Conservation (phyloP, 2,113 vertebrate genomes). For the Heterotis niloticus region DNA sequence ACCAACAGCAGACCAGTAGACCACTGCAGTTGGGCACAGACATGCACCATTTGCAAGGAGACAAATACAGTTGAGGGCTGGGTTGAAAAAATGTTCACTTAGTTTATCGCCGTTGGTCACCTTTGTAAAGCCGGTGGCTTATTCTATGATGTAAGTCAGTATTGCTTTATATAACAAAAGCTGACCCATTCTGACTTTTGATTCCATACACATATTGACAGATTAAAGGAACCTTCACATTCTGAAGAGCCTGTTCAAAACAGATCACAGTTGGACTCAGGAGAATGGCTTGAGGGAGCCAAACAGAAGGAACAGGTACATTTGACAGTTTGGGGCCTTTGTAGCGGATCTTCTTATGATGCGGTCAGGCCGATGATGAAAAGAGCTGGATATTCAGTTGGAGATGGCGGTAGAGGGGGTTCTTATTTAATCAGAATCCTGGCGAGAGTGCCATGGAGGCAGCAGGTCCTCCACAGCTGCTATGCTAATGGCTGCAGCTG, state of each 20-base stretch:
- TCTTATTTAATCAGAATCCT: conserved; percentile 68
- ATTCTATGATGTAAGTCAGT: conserved; percentile 43
- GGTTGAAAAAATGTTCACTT: conserved; percentile 34
- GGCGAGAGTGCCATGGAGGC: conserved; percentile 56
- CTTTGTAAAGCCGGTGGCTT: conserved; percentile 47
- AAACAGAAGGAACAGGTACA: conserved; percentile 57
- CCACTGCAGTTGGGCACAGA: conserved; percentile 37
- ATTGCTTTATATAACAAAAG: conserved; percentile 43
- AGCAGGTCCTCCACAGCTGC: conserved; percentile 54
- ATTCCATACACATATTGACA: conserved; percentile 50
- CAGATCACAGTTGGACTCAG: conserved; percentile 54
- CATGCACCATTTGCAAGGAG: background rate
- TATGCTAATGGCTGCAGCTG: conserved; percentile 71
- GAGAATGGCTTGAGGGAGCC: conserved; percentile 26
- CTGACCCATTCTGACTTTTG: conserved; percentile 37
- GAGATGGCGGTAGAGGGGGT: conserved; percentile 53
- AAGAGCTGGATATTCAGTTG: conserved; percentile 52
- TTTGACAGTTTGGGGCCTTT: conserved; percentile 59
- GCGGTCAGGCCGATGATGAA: conserved; percentile 58
- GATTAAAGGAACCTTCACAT: conserved; percentile 27
- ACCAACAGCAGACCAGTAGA: conserved; percentile 55
- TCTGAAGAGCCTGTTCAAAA: conserved; percentile 42
- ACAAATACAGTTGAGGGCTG: conserved; percentile 24
- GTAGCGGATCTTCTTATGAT: conserved; percentile 54
- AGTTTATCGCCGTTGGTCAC: conserved; percentile 44